These are phyloP conservation scores for Dendrocincla tyrannina DNA, from an alignment of 2,797 vertebrate genomes.

Conservation along the genomic window DNA sequence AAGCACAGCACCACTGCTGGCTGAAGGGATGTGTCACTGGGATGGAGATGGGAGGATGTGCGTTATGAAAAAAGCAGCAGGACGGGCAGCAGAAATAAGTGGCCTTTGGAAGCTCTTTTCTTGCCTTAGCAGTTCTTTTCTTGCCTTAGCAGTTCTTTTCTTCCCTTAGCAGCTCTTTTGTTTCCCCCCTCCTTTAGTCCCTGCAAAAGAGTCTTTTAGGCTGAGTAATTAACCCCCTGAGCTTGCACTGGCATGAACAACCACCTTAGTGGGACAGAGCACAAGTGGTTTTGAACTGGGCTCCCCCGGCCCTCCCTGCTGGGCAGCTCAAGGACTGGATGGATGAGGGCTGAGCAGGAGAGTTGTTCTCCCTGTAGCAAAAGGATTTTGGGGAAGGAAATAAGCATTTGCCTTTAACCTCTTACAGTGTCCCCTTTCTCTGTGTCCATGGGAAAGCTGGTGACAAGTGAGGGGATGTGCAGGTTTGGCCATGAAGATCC, in stretches of 20 bases:
- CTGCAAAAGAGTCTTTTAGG: neutral
- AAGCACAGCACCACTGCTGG: neutral
- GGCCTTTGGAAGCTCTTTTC: neutral
- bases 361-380: neutral
- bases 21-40: rapidly evolving
- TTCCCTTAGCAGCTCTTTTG: neutral
- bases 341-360: rapidly evolving
- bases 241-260: neutral
- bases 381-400: neutral
- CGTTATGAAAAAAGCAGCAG: neutral
- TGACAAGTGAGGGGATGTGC: neutral
- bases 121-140: neutral
- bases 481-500: rapidly evolving
- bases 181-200: neutral
- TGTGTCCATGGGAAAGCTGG: rapidly evolving
- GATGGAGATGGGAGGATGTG: neutral
- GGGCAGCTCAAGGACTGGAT: neutral
- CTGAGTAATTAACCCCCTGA: neutral
- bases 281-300: neutral
- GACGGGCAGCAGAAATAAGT: neutral
- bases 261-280: neutral
- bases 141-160: neutral
- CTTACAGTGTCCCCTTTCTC: rapidly evolving
- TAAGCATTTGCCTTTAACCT: rapidly evolving
- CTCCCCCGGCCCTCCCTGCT: neutral